These are phyloP conservation scores for Carassius gibelio DNA, from an alignment of 2,113 vertebrate species.

Conservation along the genomic window DNA sequence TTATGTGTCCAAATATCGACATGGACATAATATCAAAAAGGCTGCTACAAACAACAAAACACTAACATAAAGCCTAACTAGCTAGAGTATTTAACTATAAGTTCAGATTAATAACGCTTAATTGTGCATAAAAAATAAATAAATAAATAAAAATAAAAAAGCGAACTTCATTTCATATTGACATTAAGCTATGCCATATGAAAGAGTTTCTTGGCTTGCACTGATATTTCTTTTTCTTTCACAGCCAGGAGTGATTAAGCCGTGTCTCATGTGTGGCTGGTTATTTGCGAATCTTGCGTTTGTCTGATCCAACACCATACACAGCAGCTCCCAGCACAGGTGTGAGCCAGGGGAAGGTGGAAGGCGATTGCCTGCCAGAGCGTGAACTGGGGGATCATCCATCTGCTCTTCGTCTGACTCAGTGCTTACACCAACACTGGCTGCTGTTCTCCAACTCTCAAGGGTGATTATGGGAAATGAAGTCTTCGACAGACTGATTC, in stretches of 20 bases:
- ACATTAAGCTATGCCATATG: not conserved
- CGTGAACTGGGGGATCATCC: constrained; percentile 40
- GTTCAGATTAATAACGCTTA: not conserved
- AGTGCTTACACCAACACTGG: constrained; percentile 37
- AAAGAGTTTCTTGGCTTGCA: not conserved
- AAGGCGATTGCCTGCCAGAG: constrained; percentile 32
- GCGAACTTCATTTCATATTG: too few species aligned
- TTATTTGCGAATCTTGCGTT: constrained; percentile 28
- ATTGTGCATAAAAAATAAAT: too few species aligned
- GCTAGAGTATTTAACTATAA: not conserved
- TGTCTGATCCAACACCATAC: not conserved
- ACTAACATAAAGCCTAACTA: not conserved
- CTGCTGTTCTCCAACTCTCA: constrained; percentile 33
- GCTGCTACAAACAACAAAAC: not conserved
- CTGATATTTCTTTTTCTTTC: not conserved
- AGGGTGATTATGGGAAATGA: constrained; percentile 51
- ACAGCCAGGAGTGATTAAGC: not conserved
- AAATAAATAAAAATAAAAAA: too few species aligned
- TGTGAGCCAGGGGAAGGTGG: constrained; percentile 10
- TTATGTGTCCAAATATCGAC: too few species aligned
- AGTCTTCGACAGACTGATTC: constrained; percentile 27
- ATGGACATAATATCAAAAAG: not conserved
- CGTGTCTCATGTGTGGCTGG: not conserved
- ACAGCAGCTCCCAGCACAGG: constrained; percentile 27
- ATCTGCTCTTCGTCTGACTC: constrained; percentile 43